Evolutionary conservation across 2,888 invertebrate genomes (phyloP).

Genomic region (Amblyjoppa proteus): DNA sequence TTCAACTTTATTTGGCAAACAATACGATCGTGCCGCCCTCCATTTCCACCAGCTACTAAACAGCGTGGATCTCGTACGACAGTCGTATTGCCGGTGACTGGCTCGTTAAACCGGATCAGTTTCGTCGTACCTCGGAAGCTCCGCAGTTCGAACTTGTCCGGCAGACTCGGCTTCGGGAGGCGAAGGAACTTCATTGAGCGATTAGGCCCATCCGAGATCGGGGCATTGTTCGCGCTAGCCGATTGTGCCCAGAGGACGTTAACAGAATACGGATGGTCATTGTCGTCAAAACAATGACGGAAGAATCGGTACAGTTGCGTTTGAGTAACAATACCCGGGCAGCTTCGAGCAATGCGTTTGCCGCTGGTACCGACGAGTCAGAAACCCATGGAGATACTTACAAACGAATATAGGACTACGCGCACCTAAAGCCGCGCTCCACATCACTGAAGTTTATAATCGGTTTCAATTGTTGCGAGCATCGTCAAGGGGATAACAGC

Average conservation of each 20-base stretch:
- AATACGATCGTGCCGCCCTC: too few species aligned
- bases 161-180: not conserved
- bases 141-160: not conserved
- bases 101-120: not conserved
- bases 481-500: not conserved
- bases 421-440: not conserved
- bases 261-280: not conserved
- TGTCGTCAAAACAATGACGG: conserved; percentile 10
- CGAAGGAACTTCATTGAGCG: not conserved
- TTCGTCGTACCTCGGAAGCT: not conserved
- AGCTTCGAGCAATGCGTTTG: not conserved
- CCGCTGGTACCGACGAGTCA: not conserved
- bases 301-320: not conserved
- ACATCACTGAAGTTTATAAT: not conserved
- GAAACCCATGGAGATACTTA: not conserved
- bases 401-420: not conserved
- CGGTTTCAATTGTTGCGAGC: not conserved
- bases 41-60: not conserved
- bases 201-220: too few species aligned
- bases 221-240: not conserved
- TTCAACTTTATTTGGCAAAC: too few species aligned
- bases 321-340: not conserved
- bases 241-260: conserved; percentile 11
- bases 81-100: not conserved
- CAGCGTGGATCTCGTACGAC: not conserved